Percentiles rank a stretch among this genome's conserved stretches.
Evolutionary conservation across 1,140 invertebrate genomes (phyloP).

Genomic region (Lasaia peninsularis): DNA sequence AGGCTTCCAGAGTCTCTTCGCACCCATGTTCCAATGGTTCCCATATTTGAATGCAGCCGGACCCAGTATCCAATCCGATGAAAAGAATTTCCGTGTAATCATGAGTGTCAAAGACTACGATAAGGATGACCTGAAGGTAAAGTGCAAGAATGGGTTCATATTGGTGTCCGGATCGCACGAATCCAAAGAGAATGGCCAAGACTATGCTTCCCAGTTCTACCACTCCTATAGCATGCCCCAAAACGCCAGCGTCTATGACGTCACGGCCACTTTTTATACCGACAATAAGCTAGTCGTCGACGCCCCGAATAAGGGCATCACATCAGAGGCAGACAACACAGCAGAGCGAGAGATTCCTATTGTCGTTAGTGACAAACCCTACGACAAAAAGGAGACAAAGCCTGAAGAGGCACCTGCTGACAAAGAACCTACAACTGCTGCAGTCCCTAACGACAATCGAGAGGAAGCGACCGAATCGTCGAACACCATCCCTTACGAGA

Average conservation of each 20-base stretch:
- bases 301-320: slow-evolving; percentile 35
- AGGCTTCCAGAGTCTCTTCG: slow-evolving; percentile 43
- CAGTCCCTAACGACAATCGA: slow-evolving; percentile 32
- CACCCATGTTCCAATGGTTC: slow-evolving; percentile 53
- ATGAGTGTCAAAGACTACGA: slow-evolving; percentile 65
- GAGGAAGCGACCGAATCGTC: slow-evolving; percentile 54
- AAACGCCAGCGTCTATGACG: slow-evolving; percentile 48
- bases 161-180: slow-evolving; percentile 65
- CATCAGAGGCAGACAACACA: slow-evolving; percentile 28
- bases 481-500: slow-evolving; percentile 46
- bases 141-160: slow-evolving; percentile 56
- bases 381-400: slow-evolving; percentile 30
- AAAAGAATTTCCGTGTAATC: slow-evolving; percentile 57
- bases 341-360: slow-evolving; percentile 53
- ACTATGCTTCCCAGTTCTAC: slow-evolving; percentile 67
- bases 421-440: slow-evolving; percentile 27
- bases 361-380: slow-evolving; percentile 41
- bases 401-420: slow-evolving; percentile 24
- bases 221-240: slow-evolving; percentile 57
- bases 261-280: slow-evolving; percentile 44
- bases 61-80: slow-evolving; percentile 50
- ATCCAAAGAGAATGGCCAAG: slow-evolving; percentile 51
- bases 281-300: slow-evolving; percentile 49
- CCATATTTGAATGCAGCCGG: slow-evolving; percentile 58
- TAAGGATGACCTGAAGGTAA: slow-evolving; percentile 59